Conservation (phyloP, 2,888 invertebrate genomes). For the Leucozona laternaria region DNA sequence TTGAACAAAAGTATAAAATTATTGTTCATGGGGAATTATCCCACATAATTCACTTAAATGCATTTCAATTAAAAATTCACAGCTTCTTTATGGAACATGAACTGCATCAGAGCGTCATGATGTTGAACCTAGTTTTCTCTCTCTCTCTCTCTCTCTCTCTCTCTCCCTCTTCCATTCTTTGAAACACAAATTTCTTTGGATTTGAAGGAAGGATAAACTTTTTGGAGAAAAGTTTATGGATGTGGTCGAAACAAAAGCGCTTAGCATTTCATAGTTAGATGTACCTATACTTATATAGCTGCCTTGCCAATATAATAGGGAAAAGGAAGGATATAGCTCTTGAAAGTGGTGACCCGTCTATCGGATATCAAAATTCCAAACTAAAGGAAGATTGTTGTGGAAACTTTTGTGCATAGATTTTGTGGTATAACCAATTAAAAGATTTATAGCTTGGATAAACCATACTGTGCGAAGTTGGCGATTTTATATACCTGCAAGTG, state of each 20-base stretch:
- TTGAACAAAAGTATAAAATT: constrained; percentile 52
- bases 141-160: neutral
- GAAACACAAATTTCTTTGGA: neutral
- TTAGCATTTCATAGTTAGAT: constrained; percentile 43
- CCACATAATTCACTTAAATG: constrained; percentile 58
- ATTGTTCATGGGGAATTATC: constrained; percentile 45
- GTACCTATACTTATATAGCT: neutral
- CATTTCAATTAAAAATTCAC: constrained; percentile 71
- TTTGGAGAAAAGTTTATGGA: constrained; percentile 33
- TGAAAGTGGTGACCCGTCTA: constrained; percentile 69
- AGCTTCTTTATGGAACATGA: constrained; percentile 44
- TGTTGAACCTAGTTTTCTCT: neutral
- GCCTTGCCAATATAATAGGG: neutral
- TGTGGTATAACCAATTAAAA: constrained; percentile 69
- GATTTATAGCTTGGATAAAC: constrained; percentile 62
- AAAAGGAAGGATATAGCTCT: constrained; percentile 45
- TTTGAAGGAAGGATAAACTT: constrained; percentile 54
- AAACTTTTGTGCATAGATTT: constrained; percentile 70
- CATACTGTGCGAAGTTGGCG: constrained; percentile 30
- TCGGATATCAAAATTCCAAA: constrained; percentile 70
- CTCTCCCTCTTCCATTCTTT: no score
- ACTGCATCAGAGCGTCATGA: neutral
- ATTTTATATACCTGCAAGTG: constrained; percentile 19
- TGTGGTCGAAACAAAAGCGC: constrained; percentile 70
- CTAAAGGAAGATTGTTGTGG: constrained; percentile 62